These are phyloP conservation scores for Galemys pyrenaicus DNA, from an alignment of 2,113 vertebrate genomes.

Conservation along the genomic window DNA sequence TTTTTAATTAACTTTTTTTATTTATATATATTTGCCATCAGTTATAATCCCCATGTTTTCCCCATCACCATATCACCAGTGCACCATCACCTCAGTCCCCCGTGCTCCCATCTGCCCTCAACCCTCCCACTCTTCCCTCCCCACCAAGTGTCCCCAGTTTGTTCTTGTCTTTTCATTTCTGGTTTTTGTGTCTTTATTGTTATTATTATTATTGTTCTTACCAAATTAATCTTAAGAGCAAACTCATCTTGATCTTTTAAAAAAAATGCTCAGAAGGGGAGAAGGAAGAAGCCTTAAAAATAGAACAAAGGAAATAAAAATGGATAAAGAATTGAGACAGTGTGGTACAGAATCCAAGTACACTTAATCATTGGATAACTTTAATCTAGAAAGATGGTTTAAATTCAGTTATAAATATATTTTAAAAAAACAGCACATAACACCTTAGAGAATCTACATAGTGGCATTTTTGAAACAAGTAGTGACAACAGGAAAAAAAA, in stretches of 20 bases:
- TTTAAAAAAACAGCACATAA: background rate
- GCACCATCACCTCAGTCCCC: no score
- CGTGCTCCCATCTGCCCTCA: no score
- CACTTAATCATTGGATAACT: slow-evolving; percentile 34
- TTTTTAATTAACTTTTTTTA: no score
- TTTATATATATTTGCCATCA: no score
- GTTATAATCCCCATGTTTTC: no score
- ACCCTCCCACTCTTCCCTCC: no score
- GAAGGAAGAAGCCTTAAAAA: background rate
- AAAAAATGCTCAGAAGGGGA: background rate
- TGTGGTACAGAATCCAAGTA: background rate
- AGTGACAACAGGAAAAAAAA: background rate
- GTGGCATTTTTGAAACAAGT: slow-evolving; percentile 28
- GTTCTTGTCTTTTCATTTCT: no score
- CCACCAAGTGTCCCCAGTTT: no score
- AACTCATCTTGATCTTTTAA: background rate
- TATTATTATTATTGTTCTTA: no score
- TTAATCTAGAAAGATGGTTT: slow-evolving; percentile 49
- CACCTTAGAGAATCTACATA: background rate
- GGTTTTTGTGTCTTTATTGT: no score
- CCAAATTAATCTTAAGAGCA: slow-evolving; percentile 13
- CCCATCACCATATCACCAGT: no score
- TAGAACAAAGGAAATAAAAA: slow-evolving; percentile 18
- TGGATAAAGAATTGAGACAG: background rate
- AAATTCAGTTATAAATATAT: slow-evolving; percentile 40